phyloP scores from a whole-genome alignment of 1,140 invertebrate species.

The Triops cancriformis region DNA sequence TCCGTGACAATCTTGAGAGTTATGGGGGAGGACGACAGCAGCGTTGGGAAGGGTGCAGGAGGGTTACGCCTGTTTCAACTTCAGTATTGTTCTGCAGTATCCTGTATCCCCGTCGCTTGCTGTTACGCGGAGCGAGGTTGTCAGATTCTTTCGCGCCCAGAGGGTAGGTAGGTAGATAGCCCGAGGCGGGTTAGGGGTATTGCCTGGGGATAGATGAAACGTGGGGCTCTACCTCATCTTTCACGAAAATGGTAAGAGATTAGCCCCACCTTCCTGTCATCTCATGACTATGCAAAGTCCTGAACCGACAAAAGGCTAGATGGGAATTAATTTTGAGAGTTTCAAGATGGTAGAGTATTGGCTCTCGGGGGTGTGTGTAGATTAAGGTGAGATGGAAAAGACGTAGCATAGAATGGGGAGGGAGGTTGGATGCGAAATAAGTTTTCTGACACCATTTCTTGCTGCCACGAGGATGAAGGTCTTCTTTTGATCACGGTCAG shows the following conservation, averaged over 20 bases:
- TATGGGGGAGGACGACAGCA: not conserved
- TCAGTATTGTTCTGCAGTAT: too few relatives aligned
- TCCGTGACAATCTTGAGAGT: conserved; percentile 10
- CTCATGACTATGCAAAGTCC: not conserved
- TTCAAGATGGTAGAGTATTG: not conserved
- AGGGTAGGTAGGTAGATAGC: not conserved
- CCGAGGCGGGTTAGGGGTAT: not conserved
- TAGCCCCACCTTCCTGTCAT: not conserved
- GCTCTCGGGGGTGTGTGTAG: not conserved
- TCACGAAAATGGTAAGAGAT: not conserved
- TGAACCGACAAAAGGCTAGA: not conserved
- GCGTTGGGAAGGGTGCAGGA: not conserved
- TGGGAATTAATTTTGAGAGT: conserved; percentile 14
- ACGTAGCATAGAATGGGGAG: not conserved
- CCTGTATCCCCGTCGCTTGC: not conserved
- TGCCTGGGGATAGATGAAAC: not conserved
- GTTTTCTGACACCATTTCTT: not conserved
- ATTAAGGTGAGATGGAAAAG: not conserved
- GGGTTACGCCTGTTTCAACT: not conserved
- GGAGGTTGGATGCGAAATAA: not conserved
- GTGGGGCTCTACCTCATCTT: not conserved
- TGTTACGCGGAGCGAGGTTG: not conserved
- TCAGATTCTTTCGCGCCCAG: not conserved
- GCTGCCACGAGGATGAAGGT: not conserved
- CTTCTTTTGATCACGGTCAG: not conserved